Conservation (phyloP, 2,113 vertebrate genomes). For the Cyprinus carpio region DNA sequence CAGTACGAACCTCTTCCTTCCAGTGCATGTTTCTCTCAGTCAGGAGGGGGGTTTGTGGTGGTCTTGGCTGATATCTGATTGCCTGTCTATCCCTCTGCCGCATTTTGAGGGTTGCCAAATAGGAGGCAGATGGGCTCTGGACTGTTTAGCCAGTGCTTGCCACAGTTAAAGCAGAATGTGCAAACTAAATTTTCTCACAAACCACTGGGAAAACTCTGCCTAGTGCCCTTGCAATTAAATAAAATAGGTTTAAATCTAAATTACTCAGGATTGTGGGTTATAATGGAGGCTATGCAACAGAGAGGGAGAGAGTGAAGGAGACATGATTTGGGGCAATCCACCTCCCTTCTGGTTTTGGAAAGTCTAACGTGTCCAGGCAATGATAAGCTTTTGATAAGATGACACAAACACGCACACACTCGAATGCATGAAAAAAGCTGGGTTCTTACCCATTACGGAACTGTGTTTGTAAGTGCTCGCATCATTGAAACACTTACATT, state of each 20-base stretch:
- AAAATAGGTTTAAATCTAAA: slow-evolving; percentile 17
- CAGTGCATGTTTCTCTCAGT: background rate
- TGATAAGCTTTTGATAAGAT: slow-evolving; percentile 46
- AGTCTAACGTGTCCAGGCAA: slow-evolving; percentile 32
- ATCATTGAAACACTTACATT: background rate
- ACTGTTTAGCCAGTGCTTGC: slow-evolving; percentile 38
- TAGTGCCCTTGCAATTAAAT: background rate
- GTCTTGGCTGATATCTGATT: slow-evolving; percentile 35
- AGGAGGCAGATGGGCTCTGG: slow-evolving; percentile 37
- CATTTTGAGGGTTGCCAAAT: slow-evolving; percentile 23
- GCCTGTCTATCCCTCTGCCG: slow-evolving; percentile 21
- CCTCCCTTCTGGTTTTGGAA: slow-evolving; percentile 37
- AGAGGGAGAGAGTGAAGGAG: slow-evolving; percentile 5
- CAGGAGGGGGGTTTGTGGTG: slow-evolving; percentile 6
- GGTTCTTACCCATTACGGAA: too few relatives aligned
- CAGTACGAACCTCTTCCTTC: slow-evolving; percentile 4
- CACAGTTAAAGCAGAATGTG: slow-evolving; percentile 32
- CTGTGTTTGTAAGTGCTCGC: background rate
- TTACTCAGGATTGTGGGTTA: slow-evolving; percentile 37
- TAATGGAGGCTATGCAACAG: background rate
- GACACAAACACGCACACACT: slow-evolving; percentile 5
- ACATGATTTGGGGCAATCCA: slow-evolving; percentile 42
- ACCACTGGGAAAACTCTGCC: background rate
- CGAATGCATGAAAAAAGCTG: too few relatives aligned
- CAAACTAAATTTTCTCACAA: slow-evolving; percentile 37